Percentiles rank a stretch among this genome's conserved stretches.
Conservation (phyloP, 2,888 invertebrate species). For the Criorhina ranunculi region DNA sequence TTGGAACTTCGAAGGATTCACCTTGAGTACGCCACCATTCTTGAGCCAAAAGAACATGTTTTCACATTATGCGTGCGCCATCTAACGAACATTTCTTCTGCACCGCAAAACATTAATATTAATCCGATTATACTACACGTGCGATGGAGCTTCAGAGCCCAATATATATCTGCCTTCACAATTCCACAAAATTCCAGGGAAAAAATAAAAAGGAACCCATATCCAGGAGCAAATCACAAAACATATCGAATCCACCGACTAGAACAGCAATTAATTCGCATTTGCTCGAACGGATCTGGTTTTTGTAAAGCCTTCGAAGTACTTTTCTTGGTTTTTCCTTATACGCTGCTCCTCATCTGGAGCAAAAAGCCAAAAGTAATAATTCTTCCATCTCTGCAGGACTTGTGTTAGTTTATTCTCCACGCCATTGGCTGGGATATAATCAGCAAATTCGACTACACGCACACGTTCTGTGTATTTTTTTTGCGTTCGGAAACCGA, state of each 20-base stretch:
- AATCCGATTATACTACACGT: conserved; percentile 40
- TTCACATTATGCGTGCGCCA: conserved; percentile 2
- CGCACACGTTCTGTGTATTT: conserved; percentile 18
- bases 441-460: conserved; percentile 37
- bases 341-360: not conserved
- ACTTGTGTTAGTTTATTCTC: not conserved
- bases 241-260: conserved; percentile 24
- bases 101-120: conserved; percentile 40
- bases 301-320: conserved; percentile 8
- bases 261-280: conserved; percentile 49
- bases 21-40: too few relatives aligned
- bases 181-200: not conserved
- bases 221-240: conserved; percentile 23
- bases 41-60: not conserved
- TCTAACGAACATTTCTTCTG: conserved; percentile 23
- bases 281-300: conserved; percentile 8
- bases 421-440: conserved; percentile 11
- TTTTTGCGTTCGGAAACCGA: not conserved
- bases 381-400: conserved; percentile 26
- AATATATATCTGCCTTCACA: conserved; percentile 6
- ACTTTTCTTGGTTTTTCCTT: not conserved
- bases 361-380: conserved; percentile 36
- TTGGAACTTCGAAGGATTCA: not conserved
- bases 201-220: conserved; percentile 10
- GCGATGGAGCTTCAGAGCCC: not conserved